Evolutionary conservation across 2,113 vertebrate genomes (phyloP).

Genomic region (Gopherus evgoodei): DNA sequence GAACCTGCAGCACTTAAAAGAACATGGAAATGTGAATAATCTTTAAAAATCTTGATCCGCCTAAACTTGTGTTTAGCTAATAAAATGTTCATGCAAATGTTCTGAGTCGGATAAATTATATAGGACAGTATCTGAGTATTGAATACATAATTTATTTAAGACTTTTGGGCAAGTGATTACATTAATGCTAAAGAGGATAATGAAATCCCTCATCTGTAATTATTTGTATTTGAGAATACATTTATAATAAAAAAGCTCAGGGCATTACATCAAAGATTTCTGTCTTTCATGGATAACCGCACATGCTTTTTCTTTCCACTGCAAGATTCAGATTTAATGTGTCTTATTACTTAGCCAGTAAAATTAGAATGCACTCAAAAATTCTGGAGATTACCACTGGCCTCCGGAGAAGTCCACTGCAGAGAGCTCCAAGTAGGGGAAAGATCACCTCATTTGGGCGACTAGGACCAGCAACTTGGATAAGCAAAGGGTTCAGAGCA

Average conservation of each 20-base stretch:
- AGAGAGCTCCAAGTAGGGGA: neutral
- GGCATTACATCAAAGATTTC: neutral
- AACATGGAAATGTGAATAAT: neutral
- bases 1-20: neutral
- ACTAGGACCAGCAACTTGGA: neutral
- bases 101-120: conserved; percentile 37
- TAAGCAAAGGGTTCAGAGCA: neutral
- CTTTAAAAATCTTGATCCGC: neutral
- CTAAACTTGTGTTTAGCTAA: neutral
- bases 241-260: neutral
- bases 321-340: conserved; percentile 18
- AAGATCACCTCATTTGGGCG: neutral
- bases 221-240: conserved; percentile 24
- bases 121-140: conserved; percentile 28
- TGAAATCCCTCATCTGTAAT: neutral
- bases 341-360: neutral
- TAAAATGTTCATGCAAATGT: conserved; percentile 5
- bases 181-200: conserved; percentile 30
- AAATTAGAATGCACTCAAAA: conserved; percentile 6
- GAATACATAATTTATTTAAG: conserved; percentile 53
- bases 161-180: neutral
- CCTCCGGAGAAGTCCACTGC: neutral
- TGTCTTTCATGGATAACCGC: neutral
- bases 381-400: neutral
- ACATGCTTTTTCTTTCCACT: neutral